phyloP scores from a whole-genome alignment of 2,888 invertebrate species.

The Pristionchus arcanus region DNA sequence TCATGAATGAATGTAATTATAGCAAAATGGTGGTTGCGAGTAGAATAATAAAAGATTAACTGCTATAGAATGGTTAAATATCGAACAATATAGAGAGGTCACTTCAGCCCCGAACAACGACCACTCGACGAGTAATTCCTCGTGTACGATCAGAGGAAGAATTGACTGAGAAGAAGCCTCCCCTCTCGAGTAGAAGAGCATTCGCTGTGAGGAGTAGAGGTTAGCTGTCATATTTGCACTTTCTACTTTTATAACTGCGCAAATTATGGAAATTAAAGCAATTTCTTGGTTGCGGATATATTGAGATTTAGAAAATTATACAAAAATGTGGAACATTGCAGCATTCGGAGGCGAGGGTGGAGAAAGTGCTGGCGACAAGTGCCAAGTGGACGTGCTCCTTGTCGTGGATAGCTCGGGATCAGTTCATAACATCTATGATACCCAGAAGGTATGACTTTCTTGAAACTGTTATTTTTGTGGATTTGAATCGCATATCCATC shows the following conservation, averaged over 20 bases:
- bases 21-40: too few relatives aligned
- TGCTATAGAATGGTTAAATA: too few relatives aligned
- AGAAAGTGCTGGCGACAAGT: constrained; percentile 53
- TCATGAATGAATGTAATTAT: too few relatives aligned
- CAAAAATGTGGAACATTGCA: not conserved
- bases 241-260: too few relatives aligned
- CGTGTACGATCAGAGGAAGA: not conserved
- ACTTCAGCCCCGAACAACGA: not conserved
- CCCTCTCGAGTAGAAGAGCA: not conserved
- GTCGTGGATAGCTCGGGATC: constrained; percentile 77
- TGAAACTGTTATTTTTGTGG: too few relatives aligned
- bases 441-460: constrained; percentile 65
- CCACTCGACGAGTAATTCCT: not conserved
- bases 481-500: too few relatives aligned
- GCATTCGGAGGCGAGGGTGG: constrained; percentile 16
- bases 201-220: constrained; percentile 44
- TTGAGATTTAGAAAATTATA: not conserved
- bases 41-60: too few relatives aligned
- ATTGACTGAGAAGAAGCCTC: constrained; percentile 22
- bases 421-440: constrained; percentile 72
- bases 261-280: too few relatives aligned
- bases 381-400: constrained; percentile 75
- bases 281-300: not conserved
- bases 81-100: too few relatives aligned
- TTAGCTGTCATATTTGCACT: not conserved